Percentiles rank a stretch among this genome's conserved stretches.
Conservation (phyloP, 2,888 invertebrate genomes). For the Thymelicus acteon region DNA sequence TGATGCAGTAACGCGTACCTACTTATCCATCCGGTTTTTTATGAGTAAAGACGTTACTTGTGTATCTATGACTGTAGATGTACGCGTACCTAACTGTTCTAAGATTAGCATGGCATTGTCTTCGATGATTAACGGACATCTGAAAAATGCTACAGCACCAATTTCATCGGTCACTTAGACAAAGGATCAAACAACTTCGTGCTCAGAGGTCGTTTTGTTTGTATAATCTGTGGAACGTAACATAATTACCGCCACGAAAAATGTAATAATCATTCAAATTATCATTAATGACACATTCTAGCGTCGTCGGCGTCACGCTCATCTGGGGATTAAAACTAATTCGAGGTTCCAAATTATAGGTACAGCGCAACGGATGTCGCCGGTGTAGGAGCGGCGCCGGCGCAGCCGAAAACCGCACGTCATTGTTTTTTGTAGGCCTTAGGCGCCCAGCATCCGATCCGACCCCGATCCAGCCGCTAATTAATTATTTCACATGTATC, state of each 20-base stretch:
- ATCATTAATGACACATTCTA: constrained; percentile 82
- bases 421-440: constrained; percentile 83
- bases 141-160: constrained; percentile 10
- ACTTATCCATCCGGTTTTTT: neutral
- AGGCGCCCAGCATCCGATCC: constrained; percentile 70
- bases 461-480: constrained; percentile 67
- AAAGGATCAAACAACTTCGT: constrained; percentile 21
- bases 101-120: constrained; percentile 10
- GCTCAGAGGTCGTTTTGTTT: constrained; percentile 28
- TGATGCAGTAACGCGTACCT: neutral
- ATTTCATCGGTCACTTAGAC: constrained; percentile 20
- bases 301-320: constrained; percentile 79
- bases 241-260: constrained; percentile 54
- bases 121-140: constrained; percentile 15
- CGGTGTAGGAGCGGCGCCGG: constrained; percentile 69
- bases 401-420: constrained; percentile 79
- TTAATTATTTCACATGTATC: constrained; percentile 85
- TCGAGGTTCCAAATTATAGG: constrained; percentile 82
- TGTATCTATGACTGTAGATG: no score
- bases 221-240: constrained; percentile 35
- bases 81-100: neutral
- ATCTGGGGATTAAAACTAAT: constrained; percentile 80
- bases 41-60: no score
- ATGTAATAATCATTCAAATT: constrained; percentile 73
- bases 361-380: constrained; percentile 78